Conservation (phyloP, 1,140 invertebrate species). For the Pissodes strobi region DNA sequence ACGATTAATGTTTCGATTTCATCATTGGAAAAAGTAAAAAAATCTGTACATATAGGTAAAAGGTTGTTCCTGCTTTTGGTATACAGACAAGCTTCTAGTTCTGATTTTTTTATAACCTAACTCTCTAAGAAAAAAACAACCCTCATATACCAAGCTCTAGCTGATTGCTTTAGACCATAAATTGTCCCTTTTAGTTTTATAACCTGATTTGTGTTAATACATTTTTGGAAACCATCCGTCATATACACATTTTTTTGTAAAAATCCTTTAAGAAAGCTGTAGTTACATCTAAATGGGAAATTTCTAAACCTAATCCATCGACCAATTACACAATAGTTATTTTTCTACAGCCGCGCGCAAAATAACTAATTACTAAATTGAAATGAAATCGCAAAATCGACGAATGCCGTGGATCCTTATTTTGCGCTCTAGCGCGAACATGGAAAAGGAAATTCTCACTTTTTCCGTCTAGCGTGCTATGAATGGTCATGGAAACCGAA, state of each 20-base stretch:
- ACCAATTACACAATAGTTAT: too few relatives aligned
- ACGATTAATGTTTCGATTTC: not conserved
- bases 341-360: too few relatives aligned
- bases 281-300: constrained; percentile 50
- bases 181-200: constrained; percentile 44
- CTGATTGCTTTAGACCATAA: not conserved
- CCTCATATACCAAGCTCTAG: not conserved
- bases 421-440: too few relatives aligned
- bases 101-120: not conserved
- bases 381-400: too few relatives aligned
- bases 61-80: not conserved
- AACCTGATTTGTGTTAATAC: constrained; percentile 44
- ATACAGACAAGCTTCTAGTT: not conserved
- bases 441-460: too few relatives aligned
- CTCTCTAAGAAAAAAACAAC: not conserved
- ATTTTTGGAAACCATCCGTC: constrained; percentile 34
- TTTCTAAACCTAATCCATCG: constrained; percentile 39
- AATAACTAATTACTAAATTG: too few relatives aligned
- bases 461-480: too few relatives aligned
- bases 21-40: not conserved
- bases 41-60: not conserved
- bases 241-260: constrained; percentile 50
- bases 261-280: constrained; percentile 55
- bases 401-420: too few relatives aligned
- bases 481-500: too few relatives aligned